Evolutionary conservation across 2,888 invertebrate species (phyloP).

Genomic region (Venusia cambrica): DNA sequence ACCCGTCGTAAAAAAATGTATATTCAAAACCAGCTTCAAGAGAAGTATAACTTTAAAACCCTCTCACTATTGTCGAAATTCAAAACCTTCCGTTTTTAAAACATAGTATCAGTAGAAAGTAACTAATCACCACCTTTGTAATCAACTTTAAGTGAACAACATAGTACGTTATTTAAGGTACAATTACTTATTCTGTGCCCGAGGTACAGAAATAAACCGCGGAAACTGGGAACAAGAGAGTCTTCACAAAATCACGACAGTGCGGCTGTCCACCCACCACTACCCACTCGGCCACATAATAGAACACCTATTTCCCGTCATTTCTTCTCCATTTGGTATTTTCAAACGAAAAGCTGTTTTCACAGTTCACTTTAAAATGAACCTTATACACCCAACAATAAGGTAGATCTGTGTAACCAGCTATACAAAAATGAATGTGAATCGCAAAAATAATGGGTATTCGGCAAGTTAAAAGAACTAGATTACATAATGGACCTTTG

Average conservation of each 20-base stretch:
- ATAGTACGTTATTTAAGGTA: no score
- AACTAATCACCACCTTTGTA: no score
- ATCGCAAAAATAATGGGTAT: conserved; percentile 5
- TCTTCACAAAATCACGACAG: conserved; percentile 13
- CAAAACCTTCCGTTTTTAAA: no score
- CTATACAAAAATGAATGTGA: conserved; percentile 3
- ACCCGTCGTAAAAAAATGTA: no score
- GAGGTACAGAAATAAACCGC: background rate
- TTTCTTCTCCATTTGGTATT: conserved; percentile 3
- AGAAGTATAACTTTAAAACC: no score
- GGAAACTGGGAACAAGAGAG: conserved; percentile 1
- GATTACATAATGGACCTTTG: no score
- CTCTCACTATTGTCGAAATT: no score
- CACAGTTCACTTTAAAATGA: conserved; percentile 1
- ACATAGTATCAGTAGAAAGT: no score
- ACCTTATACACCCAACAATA: conserved; percentile 1
- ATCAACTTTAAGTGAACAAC: no score
- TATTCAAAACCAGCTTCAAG: no score
- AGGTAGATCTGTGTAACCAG: conserved; percentile 1
- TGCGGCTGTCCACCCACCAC: conserved; percentile 10
- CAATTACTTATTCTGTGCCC: no score
- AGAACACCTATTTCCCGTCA: conserved; percentile 14
- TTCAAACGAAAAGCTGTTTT: conserved; percentile 18
- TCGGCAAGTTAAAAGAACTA: no score
- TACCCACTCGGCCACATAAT: conserved; percentile 12